These are phyloP conservation scores for Heliconius aoede DNA, from an alignment of 2,888 invertebrate species.

Conservation along the genomic window DNA sequence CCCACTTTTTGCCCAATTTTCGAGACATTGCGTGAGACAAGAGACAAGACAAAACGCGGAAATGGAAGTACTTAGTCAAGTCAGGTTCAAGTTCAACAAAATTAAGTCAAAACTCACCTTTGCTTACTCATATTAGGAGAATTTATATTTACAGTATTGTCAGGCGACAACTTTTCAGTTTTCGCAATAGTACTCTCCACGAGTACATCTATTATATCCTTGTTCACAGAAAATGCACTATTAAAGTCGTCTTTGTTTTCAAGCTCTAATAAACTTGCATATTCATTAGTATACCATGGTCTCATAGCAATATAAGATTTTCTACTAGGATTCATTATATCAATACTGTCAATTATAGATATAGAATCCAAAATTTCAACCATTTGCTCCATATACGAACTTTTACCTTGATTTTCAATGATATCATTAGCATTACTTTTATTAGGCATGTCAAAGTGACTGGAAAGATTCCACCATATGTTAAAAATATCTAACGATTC, in stretches of 20 bases:
- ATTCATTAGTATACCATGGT: slow-evolving; percentile 66
- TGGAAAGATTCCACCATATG: slow-evolving; percentile 73
- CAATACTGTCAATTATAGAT: slow-evolving; percentile 69
- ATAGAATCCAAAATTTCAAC: slow-evolving; percentile 66
- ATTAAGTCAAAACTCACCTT: slow-evolving; percentile 58
- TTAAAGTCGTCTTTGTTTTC: slow-evolving; percentile 63
- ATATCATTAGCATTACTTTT: not conserved
- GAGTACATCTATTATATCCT: slow-evolving; percentile 62
- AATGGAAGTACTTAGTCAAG: not conserved
- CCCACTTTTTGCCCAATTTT: too few relatives aligned
- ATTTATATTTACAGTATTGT: slow-evolving; percentile 53
- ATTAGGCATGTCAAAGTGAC: slow-evolving; percentile 48
- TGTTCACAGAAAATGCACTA: slow-evolving; percentile 55
- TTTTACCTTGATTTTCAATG: slow-evolving; percentile 45
- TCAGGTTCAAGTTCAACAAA: not conserved
- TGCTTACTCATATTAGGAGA: slow-evolving; percentile 63
- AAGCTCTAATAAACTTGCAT: slow-evolving; percentile 68
- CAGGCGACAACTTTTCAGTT: slow-evolving; percentile 55
- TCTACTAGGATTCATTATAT: slow-evolving; percentile 49
- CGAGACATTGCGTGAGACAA: too few relatives aligned
- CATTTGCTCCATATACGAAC: slow-evolving; percentile 58
- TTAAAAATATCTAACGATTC: slow-evolving; percentile 58
- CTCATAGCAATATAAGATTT: slow-evolving; percentile 55
- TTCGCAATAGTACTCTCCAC: slow-evolving; percentile 54
- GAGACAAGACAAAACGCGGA: too few relatives aligned